phyloP scores from a whole-genome alignment of 2,113 vertebrate species.

The Balaenoptera acutorostrata region DNA sequence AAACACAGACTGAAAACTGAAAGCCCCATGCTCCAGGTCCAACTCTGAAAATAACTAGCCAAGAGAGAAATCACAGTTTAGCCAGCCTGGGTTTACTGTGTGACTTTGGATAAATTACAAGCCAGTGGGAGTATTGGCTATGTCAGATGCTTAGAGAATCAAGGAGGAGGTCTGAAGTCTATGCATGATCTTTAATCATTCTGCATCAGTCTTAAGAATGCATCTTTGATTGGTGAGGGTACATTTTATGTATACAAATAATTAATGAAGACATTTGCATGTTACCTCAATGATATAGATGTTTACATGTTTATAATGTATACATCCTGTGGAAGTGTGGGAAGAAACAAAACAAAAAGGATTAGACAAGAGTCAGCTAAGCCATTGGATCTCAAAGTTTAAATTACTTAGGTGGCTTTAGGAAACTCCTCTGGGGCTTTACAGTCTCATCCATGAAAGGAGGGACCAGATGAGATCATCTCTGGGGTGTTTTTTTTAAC shows the following conservation, averaged over 20 bases:
- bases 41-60: not conserved
- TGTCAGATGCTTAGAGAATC: not conserved
- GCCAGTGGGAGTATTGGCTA: not conserved
- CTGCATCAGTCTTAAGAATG: not conserved
- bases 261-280: not conserved
- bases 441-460: not conserved
- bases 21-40: not conserved
- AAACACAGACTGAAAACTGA: not conserved
- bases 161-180: not conserved
- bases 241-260: not conserved
- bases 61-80: not conserved
- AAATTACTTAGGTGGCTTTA: conserved; percentile 10
- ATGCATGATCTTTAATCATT: not conserved
- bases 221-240: not conserved
- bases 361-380: not conserved
- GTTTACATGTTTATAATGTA: not conserved
- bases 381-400: not conserved
- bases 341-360: not conserved
- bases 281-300: not conserved
- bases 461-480: not conserved
- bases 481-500: not conserved
- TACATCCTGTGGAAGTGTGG: not conserved
- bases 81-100: not conserved
- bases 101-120: not conserved
- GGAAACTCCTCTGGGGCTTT: not conserved